These are phyloP conservation scores for Emydoidea blandingii DNA, from an alignment of 2,797 vertebrate genomes.

Conservation along the genomic window DNA sequence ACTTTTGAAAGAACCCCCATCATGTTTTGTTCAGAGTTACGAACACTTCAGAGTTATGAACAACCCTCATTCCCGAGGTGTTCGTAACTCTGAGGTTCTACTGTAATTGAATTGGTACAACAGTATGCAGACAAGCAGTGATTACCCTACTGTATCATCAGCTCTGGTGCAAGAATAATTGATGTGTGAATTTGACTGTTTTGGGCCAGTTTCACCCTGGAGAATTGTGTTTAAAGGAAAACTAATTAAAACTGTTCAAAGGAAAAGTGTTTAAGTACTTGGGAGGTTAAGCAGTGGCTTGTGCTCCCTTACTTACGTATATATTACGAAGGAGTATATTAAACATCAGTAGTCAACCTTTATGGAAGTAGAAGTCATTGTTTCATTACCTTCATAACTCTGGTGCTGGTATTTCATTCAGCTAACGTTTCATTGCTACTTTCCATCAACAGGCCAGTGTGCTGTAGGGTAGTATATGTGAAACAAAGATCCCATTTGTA, in stretches of 20 bases:
- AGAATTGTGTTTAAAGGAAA: neutral
- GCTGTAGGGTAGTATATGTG: neutral
- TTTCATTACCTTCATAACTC: neutral
- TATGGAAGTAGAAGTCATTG: neutral
- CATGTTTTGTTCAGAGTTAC: too few relatives aligned
- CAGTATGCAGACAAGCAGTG: neutral
- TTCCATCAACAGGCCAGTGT: neutral
- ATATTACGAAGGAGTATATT: neutral
- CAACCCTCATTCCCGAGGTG: too few relatives aligned
- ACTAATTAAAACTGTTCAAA: neutral
- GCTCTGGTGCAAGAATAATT: neutral
- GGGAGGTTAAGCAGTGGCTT: neutral
- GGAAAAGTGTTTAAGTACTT: neutral
- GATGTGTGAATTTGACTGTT: neutral
- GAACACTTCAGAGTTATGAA: too few relatives aligned
- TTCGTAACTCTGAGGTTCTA: too few relatives aligned
- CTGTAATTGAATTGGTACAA: neutral
- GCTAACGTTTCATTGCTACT: neutral
- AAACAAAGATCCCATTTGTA: neutral
- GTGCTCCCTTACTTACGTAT: neutral
- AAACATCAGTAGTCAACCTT: neutral
- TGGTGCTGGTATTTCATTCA: neutral
- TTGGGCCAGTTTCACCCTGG: neutral
- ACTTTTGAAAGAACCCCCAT: too few relatives aligned
- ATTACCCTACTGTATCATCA: neutral